Evolutionary conservation across 2,888 invertebrate species (phyloP).

Genomic region (Spatulosminthurus flaviceps): DNA sequence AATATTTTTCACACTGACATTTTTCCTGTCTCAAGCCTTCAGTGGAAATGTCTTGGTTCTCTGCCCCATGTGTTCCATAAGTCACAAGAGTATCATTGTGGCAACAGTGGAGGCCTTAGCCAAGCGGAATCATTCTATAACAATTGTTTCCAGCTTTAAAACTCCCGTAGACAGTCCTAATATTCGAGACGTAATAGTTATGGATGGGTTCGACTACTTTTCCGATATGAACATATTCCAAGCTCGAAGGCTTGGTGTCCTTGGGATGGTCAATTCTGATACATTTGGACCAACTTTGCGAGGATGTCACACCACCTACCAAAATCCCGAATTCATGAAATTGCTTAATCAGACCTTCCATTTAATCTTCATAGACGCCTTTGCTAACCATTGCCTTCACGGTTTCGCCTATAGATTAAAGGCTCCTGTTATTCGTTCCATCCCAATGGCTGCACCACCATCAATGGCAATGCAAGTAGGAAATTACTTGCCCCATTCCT

Average conservation of each 20-base stretch:
- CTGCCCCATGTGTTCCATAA: background rate
- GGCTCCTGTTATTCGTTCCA: conserved; percentile 36
- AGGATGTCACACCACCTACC: background rate
- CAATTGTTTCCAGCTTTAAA: conserved; percentile 3
- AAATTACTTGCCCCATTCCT: background rate
- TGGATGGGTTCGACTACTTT: background rate
- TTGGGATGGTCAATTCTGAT: too few species aligned
- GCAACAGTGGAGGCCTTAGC: background rate
- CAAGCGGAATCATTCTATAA: background rate
- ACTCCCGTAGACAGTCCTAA: background rate
- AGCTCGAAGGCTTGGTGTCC: background rate
- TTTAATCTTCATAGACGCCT: conserved; percentile 42
- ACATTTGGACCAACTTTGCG: background rate
- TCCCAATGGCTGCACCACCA: background rate
- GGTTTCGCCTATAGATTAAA: conserved; percentile 33
- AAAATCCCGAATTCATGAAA: background rate
- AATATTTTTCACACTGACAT: too few species aligned
- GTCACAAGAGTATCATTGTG: conserved; percentile 10
- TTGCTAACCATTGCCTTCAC: conserved; percentile 39
- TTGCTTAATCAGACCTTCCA: conserved; percentile 70
- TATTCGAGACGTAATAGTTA: background rate
- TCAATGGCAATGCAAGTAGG: background rate
- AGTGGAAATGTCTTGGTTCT: background rate
- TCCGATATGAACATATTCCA: background rate
- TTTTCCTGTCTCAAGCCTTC: too few species aligned